A percentile compares a stretch with the other conserved stretches of the same genome.
Conservation (phyloP, 2,888 invertebrate genomes). For the Rhingia campestris region DNA sequence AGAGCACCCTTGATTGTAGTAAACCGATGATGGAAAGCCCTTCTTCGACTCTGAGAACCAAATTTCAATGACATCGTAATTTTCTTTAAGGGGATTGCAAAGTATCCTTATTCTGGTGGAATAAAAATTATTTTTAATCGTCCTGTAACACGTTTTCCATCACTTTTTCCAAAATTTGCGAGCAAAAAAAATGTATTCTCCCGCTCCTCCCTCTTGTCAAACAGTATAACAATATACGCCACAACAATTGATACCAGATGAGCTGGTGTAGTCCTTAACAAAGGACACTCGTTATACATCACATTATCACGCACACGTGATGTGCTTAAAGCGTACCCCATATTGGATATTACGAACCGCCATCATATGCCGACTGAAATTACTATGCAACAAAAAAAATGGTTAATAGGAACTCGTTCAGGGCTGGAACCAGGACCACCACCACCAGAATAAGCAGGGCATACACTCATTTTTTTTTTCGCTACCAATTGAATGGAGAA, state of each 20-base stretch:
- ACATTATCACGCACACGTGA: conserved; percentile 58
- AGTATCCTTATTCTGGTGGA: conserved; percentile 7
- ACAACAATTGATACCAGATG: conserved; percentile 72
- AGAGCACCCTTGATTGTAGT: conserved; percentile 37
- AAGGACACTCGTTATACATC: conserved; percentile 69
- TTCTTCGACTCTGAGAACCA: conserved; percentile 3
- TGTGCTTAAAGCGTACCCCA: conserved; percentile 51
- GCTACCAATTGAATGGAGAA: conserved; percentile 23
- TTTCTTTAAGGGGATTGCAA: conserved; percentile 31
- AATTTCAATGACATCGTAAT: conserved; percentile 51
- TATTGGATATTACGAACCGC: conserved; percentile 53
- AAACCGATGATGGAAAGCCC: conserved; percentile 39
- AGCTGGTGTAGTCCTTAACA: conserved; percentile 67
- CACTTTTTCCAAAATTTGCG: conserved; percentile 21
- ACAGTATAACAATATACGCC: conserved; percentile 67
- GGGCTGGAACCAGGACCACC: neutral
- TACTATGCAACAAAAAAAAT: conserved; percentile 65
- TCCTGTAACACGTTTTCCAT: conserved; percentile 66
- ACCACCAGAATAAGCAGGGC: neutral
- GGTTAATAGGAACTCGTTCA: conserved; percentile 25
- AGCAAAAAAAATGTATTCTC: conserved; percentile 8
- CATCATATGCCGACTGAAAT: conserved; percentile 54
- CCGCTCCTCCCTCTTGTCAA: conserved; percentile 13
- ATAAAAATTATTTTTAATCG: conserved; percentile 60
- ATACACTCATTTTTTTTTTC: conserved; percentile 21